These are phyloP conservation scores for Bufo gargarizans DNA, from an alignment of 2,113 vertebrate genomes.

Conservation along the genomic window DNA sequence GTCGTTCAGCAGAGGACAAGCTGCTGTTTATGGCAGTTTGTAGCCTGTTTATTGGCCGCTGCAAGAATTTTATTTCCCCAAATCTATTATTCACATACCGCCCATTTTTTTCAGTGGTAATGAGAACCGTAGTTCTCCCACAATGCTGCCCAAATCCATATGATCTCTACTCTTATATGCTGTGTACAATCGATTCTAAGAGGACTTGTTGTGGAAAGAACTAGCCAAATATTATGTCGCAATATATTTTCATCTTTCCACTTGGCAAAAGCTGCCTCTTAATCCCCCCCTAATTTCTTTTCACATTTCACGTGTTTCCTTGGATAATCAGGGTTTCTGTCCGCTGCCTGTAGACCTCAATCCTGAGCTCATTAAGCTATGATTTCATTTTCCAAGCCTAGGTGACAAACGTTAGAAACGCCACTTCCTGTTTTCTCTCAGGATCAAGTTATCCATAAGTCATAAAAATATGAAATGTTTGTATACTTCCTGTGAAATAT, in stretches of 20 bases:
- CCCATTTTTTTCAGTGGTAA: not conserved
- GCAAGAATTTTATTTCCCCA: not conserved
- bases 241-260: constrained; percentile 26
- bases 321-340: constrained; percentile 39
- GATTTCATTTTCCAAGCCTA: constrained; percentile 46
- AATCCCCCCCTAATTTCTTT: constrained; percentile 33
- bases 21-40: not conserved
- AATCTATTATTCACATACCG: not conserved
- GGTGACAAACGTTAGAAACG: constrained; percentile 42
- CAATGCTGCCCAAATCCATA: not conserved
- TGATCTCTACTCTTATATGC: not conserved
- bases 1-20: too few relatives aligned
- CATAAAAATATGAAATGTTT: constrained; percentile 28
- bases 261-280: not conserved
- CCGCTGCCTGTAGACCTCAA: not conserved
- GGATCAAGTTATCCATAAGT: constrained; percentile 47
- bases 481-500: constrained; percentile 18
- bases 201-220: not conserved
- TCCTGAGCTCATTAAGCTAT: constrained; percentile 26
- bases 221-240: not conserved
- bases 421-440: constrained; percentile 46
- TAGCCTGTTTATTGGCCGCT: not conserved
- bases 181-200: not conserved
- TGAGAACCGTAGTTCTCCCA: not conserved
- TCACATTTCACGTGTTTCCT: constrained; percentile 12